These are phyloP conservation scores for Halcyon badia DNA, from an alignment of 2,797 vertebrate species.

Conservation along the genomic window DNA sequence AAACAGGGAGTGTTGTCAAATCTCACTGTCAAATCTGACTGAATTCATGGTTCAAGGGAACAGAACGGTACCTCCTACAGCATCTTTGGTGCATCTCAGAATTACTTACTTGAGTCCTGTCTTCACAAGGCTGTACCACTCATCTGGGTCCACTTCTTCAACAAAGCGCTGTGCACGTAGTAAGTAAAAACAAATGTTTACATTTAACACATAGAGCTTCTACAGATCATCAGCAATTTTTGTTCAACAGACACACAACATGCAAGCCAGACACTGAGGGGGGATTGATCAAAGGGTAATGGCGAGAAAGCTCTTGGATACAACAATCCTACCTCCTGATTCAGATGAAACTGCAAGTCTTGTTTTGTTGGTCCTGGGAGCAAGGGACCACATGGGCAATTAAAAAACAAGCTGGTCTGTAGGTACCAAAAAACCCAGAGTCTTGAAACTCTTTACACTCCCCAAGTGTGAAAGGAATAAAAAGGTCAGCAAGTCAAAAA, in stretches of 20 bases:
- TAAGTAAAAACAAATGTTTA: not conserved
- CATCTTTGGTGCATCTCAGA: not conserved
- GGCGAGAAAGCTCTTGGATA: not conserved
- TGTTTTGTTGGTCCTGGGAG: not conserved
- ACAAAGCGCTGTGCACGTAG: constrained; percentile 72
- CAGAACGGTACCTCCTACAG: not conserved
- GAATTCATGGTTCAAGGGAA: not conserved
- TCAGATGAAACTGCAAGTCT: not conserved
- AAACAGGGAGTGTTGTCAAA: not conserved
- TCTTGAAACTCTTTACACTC: not conserved
- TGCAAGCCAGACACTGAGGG: not conserved
- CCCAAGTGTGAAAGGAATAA: not conserved
- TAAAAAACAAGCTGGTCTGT: not conserved
- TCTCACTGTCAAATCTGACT: not conserved
- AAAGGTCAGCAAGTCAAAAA: not conserved
- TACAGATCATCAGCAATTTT: not conserved
- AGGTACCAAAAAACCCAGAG: not conserved
- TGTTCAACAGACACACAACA: not conserved
- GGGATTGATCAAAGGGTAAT: not conserved
- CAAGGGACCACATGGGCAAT: not conserved
- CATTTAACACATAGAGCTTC: not conserved
- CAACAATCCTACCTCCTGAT: not conserved
- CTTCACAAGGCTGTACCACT: constrained; percentile 92
- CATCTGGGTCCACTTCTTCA: constrained; percentile 80
- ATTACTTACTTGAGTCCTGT: constrained; percentile 90